Evolutionary conservation across 1,140 invertebrate species (phyloP).

Genomic region (Hycleus phaleratus): DNA sequence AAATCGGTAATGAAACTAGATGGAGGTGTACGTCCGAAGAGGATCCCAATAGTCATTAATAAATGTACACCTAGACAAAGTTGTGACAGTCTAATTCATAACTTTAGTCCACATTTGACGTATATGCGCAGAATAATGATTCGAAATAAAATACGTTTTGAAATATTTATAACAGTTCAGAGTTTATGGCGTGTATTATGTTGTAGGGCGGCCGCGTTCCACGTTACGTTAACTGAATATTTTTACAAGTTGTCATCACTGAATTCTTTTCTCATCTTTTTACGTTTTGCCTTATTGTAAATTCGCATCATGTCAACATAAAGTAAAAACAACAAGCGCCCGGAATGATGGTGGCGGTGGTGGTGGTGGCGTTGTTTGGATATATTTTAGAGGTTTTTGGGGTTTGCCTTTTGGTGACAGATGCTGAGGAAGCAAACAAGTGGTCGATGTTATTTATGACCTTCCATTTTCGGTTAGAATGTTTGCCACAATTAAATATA

Average conservation of each 20-base stretch:
- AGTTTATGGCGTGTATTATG: conserved; percentile 16
- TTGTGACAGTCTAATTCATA: too few species aligned
- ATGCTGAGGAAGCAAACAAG: conserved; percentile 29
- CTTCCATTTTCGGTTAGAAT: conserved; percentile 18
- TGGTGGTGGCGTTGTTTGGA: conserved; percentile 12
- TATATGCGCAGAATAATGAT: not conserved
- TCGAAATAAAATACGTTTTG: conserved; percentile 3
- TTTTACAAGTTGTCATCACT: conserved; percentile 17
- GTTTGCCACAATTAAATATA: conserved; percentile 28
- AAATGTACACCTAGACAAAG: too few species aligned
- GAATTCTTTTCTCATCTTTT: conserved; percentile 11
- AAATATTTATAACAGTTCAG: conserved; percentile 16
- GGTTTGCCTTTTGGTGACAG: conserved; percentile 20
- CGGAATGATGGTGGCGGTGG: not conserved
- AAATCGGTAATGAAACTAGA: too few species aligned
- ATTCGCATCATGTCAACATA: conserved; percentile 15
- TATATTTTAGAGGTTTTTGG: not conserved
- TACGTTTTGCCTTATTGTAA: conserved; percentile 17
- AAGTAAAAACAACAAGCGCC: too few species aligned
- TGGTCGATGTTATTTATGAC: conserved; percentile 30
- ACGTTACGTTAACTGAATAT: conserved; percentile 16
- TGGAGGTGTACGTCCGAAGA: too few species aligned
- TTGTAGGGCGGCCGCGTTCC: not conserved
- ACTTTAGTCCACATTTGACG: too few species aligned
- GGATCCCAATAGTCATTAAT: too few species aligned